Evolutionary conservation across 2,888 invertebrate species (phyloP), one percentile per base, ranked within the genome.

Genomic region (Pycnomerus fuliginosus): DNA sequence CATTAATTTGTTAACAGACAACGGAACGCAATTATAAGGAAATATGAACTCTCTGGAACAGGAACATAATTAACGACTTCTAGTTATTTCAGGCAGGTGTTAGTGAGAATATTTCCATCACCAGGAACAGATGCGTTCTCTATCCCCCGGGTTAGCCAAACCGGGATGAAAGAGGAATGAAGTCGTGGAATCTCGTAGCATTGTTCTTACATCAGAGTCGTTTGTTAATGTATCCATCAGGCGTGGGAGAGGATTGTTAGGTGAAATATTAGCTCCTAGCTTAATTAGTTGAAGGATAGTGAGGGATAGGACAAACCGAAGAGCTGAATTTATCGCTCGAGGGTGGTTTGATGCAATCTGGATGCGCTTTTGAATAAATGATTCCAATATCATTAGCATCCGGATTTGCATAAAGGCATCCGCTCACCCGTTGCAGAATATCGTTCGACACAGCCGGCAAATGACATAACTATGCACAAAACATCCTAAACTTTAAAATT

Each of bases 401-500:
- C 20, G 8, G 11, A 41, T 41, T 41, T 41, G 29, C 34, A 41
- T 33, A 28, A 40, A 32, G 40, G 33, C 17, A 11, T 8, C 5
- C 20, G 20, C 4, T 4, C 27, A 12, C 16, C 28, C 16, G 13
- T 17, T 11, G 12, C 2, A 4, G 12, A 33, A 24, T 27, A 32
- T 40, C 33, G 33, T 20, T 32, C 40, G 25, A 12, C 29, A 23
- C 20, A 12, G 24, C 36, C 8, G 30, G 30, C 42, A 42, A 37
- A 32, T 28, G 27, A 39, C 29, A 28, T 28, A 40, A 42, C 39
- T 39, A 51, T 48, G 42, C 42, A 44, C 43, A 48, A 43, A 51
- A 42, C 51, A 51, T 45, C 48, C 37, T 44, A 39, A 42, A 41
- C 48, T 34, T 45, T 48, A 44, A 51, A 51, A 51, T 51, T 42